These are phyloP conservation scores for Xerus inauris DNA, from an alignment of 2,113 vertebrate genomes.

Conservation along the genomic window DNA sequence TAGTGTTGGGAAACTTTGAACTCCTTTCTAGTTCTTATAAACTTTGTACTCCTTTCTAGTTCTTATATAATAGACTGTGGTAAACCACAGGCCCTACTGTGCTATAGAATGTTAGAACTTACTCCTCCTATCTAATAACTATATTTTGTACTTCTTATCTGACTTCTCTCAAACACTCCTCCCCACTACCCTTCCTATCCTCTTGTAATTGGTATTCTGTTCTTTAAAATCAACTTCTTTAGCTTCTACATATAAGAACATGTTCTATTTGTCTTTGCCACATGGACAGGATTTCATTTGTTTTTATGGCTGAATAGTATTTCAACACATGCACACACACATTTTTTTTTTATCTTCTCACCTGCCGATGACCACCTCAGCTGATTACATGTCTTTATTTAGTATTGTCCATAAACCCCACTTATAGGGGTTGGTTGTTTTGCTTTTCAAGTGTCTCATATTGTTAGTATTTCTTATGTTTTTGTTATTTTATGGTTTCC, in stretches of 20 bases:
- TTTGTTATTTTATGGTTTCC: background rate
- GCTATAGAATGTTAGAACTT: background rate
- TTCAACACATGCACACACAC: background rate
- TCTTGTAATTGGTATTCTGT: background rate
- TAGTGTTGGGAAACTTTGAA: background rate
- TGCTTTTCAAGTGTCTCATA: background rate
- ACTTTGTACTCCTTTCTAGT: background rate
- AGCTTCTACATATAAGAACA: background rate
- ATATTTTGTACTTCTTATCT: background rate
- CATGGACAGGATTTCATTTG: background rate
- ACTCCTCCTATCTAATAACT: background rate
- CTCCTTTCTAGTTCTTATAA: background rate
- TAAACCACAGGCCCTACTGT: background rate
- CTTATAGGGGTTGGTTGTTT: background rate
- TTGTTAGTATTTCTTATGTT: background rate
- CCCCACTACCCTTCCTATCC: background rate
- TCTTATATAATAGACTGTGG: background rate
- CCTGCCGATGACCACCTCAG: background rate
- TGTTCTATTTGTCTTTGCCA: background rate
- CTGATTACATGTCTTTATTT: background rate
- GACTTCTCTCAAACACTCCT: background rate
- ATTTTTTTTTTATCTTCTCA: background rate
- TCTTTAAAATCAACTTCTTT: background rate
- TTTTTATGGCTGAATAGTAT: background rate
- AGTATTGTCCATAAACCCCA: background rate